Evolutionary conservation across 2,888 invertebrate genomes (phyloP), one percentile per base, ranked within the genome.

Genomic region (Polymixis flavicincta): DNA sequence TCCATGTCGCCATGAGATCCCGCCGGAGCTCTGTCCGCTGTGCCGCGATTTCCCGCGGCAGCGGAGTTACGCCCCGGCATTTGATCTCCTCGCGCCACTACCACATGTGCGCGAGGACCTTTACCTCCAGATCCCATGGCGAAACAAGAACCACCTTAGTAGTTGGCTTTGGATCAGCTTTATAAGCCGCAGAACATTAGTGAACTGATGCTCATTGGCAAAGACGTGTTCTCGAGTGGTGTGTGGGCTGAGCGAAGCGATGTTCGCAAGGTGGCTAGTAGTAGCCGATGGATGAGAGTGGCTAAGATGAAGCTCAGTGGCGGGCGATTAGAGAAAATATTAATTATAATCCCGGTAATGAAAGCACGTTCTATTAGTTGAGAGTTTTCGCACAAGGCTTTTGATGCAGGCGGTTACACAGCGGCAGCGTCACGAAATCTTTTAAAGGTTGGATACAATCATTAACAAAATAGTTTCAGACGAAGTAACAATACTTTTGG

Each of bases 391-490:
- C 19, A 32, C 22, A 6, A 13, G 13, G 28, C 22, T 48, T 61
- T 76, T 60, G 17, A 19, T n/a, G 67, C 54, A 55, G 67, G 54
- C 37, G 67, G 45, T n/a, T 28, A 61, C 37, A 76, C 19, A 66
- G 76, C 9, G 32, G n/a, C n/a, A n/a, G n/a, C n/a, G n/a, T n/a
- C n/a, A n/a, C n/a, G n/a, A n/a, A n/a, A n/a, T n/a, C n/a, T n/a
- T n/a, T n/a, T n/a, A n/a, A n/a, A n/a, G 48, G 14, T 72, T 52
- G 3, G 17, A 42, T 17, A 45, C 32, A 28, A 59, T 19, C 4
- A 45, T 57, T 48, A n/a, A 64, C 22, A 42, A 28, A 50, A 57
- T 42, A n/a, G n/a, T 11, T 50, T 28, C 17, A 19, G 8, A 45
- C 0, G 7, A 52, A 37, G 2, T 13, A 28, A 11, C 32, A 32